These are phyloP conservation scores for Alligator sinensis DNA, from an alignment of 2,113 vertebrate genomes.

Conservation along the genomic window DNA sequence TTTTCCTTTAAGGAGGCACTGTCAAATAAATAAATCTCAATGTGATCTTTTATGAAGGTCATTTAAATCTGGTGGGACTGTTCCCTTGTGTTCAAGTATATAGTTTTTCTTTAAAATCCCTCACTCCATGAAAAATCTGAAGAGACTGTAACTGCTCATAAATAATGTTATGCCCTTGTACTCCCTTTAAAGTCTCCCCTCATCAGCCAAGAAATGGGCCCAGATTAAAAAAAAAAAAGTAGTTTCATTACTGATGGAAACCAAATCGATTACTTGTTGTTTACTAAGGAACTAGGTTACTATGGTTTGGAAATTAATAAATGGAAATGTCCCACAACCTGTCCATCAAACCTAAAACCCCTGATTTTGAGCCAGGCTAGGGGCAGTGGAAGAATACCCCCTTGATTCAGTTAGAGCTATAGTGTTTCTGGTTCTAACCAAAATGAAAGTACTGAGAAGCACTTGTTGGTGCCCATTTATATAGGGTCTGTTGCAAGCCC, in stretches of 20 bases:
- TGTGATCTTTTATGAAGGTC: slow-evolving; percentile 1
- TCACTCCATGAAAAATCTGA: not conserved
- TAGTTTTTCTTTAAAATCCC: slow-evolving; percentile 22
- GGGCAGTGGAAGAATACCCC: not conserved
- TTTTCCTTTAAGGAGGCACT: slow-evolving; percentile 40
- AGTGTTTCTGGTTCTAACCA: not conserved
- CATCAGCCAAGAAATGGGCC: not conserved
- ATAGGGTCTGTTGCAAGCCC: no score
- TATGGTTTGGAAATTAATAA: not conserved
- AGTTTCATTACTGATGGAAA: slow-evolving; percentile 25
- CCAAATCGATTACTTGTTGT: slow-evolving; percentile 13
- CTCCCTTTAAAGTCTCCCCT: not conserved
- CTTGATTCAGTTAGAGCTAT: not conserved
- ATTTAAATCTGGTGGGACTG: not conserved
- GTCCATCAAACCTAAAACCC: not conserved
- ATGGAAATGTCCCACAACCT: not conserved
- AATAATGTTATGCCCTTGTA: not conserved
- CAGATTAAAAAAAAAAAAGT: not conserved
- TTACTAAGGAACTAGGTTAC: slow-evolving; percentile 23
- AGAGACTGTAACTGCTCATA: not conserved
- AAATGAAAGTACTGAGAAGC: not conserved
- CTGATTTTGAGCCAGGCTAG: not conserved
- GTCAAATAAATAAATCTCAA: not conserved
- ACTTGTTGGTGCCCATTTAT: no score
- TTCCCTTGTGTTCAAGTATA: not conserved